A percentile compares a stretch with the other conserved stretches of the same genome.
Evolutionary conservation across 2,797 vertebrate genomes (phyloP).

Genomic region (Nannoperca australis): DNA sequence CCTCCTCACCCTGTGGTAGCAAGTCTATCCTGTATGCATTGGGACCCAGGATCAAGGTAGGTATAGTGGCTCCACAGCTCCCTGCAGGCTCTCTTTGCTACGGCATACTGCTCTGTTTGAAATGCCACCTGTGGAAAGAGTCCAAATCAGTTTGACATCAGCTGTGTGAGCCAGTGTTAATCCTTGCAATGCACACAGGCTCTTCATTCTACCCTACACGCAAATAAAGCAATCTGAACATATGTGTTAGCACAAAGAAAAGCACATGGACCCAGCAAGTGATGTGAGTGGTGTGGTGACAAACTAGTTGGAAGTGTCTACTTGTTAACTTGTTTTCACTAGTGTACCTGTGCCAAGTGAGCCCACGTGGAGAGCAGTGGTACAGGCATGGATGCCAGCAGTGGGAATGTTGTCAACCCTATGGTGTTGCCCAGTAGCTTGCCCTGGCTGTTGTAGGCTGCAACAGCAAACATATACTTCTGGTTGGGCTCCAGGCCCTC

Average conservation of each 20-base stretch:
- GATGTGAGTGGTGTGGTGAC: conserved; percentile 6
- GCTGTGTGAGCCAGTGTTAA: neutral
- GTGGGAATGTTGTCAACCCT: conserved; percentile 89
- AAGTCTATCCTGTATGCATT: conserved; percentile 53
- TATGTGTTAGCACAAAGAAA: neutral
- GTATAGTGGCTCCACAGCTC: conserved; percentile 92
- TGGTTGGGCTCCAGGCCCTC: conserved; percentile 90
- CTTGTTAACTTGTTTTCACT: neutral
- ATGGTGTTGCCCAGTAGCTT: conserved; percentile 88
- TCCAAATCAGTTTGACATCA: conserved; percentile 4
- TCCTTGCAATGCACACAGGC: neutral
- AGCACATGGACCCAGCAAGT: neutral
- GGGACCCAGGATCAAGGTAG: conserved; percentile 27
- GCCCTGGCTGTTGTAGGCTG: conserved; percentile 90
- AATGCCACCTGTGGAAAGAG: conserved; percentile 87
- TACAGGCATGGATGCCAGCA: conserved; percentile 90
- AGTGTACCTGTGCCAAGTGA: conserved; percentile 85
- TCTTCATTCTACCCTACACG: neutral
- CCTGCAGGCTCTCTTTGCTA: conserved; percentile 89
- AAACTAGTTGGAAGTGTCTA: neutral
- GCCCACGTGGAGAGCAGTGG: conserved; percentile 88
- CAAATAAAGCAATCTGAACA: neutral
- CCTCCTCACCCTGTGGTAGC: conserved; percentile 70
- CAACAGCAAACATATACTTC: conserved; percentile 94
- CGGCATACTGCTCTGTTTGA: conserved; percentile 85